A percentile compares a stretch with the other conserved stretches of the same genome.
phyloP scores from a whole-genome alignment of 2,797 vertebrate genomes.

The Anabas testudineus region DNA sequence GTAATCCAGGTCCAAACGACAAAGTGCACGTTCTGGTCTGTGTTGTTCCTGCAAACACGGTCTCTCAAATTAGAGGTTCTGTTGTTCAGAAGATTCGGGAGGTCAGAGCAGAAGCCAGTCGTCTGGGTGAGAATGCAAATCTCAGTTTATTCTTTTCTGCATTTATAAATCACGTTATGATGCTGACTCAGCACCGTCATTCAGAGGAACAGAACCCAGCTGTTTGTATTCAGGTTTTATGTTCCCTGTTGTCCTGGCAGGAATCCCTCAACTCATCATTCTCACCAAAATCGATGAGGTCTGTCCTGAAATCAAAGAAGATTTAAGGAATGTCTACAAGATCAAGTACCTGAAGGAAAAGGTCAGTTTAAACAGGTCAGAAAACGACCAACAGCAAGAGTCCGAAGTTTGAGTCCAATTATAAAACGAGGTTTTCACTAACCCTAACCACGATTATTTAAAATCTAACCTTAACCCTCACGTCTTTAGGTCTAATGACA shows the following conservation, averaged over 20 bases:
- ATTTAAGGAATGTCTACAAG: conserved; percentile 1
- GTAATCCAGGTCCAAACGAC: background rate
- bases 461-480: too few species aligned
- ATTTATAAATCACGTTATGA: too few species aligned
- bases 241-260: background rate
- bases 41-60: background rate
- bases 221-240: too few species aligned
- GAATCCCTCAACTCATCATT: conserved; percentile 3
- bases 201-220: too few species aligned
- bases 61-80: rapidly evolving
- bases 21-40: conserved; percentile 35
- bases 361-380: too few species aligned
- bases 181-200: too few species aligned
- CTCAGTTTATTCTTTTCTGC: too few species aligned
- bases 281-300: conserved; percentile 15
- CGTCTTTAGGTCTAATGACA: too few species aligned
- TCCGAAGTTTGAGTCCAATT: too few species aligned
- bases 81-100: rapidly evolving
- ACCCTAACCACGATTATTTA: too few species aligned
- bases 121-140: background rate
- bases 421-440: too few species aligned
- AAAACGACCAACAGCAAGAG: too few species aligned
- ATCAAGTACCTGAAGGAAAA: background rate
- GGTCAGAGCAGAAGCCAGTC: background rate
- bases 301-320: background rate